Conservation (phyloP, 1,140 invertebrate genomes). For the Drosophila trapezifrons region DNA sequence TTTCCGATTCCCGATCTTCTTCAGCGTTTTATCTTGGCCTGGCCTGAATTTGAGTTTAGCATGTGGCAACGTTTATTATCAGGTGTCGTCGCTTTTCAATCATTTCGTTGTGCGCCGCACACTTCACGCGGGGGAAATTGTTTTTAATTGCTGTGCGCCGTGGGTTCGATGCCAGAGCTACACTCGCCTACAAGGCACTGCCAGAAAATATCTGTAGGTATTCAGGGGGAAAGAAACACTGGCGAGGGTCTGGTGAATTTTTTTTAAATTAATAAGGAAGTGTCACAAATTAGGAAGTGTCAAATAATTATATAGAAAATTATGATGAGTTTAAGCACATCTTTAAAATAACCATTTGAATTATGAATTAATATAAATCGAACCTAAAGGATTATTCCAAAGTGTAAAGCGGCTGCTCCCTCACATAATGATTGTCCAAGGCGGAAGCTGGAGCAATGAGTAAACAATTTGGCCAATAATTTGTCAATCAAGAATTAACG, state of each 20-base stretch:
- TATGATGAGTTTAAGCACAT: too few species aligned
- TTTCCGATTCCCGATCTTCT: neutral
- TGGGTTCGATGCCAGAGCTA: too few species aligned
- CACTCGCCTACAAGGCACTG: slow-evolving; percentile 9
- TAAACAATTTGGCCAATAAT: slow-evolving; percentile 61
- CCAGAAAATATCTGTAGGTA: neutral
- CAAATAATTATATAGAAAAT: too few species aligned
- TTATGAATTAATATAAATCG: too few species aligned
- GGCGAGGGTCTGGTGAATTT: neutral
- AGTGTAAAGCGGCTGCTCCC: slow-evolving; percentile 5
- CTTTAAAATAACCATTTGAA: too few species aligned
- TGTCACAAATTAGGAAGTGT: too few species aligned
- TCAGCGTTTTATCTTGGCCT: slow-evolving; percentile 1
- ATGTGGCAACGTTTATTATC: slow-evolving; percentile 59
- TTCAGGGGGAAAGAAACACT: neutral
- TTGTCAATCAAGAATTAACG: slow-evolving; percentile 58
- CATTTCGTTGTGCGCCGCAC: slow-evolving; percentile 34
- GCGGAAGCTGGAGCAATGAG: slow-evolving; percentile 35
- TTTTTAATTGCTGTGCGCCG: slow-evolving; percentile 49
- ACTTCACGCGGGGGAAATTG: slow-evolving; percentile 47
- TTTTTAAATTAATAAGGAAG: neutral
- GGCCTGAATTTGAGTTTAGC: slow-evolving; percentile 53
- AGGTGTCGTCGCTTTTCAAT: slow-evolving; percentile 66
- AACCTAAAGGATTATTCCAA: neutral
- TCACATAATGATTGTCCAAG: slow-evolving; percentile 14